phyloP scores from a whole-genome alignment of 2,888 invertebrate species.

The Eupithecia insigniata region DNA sequence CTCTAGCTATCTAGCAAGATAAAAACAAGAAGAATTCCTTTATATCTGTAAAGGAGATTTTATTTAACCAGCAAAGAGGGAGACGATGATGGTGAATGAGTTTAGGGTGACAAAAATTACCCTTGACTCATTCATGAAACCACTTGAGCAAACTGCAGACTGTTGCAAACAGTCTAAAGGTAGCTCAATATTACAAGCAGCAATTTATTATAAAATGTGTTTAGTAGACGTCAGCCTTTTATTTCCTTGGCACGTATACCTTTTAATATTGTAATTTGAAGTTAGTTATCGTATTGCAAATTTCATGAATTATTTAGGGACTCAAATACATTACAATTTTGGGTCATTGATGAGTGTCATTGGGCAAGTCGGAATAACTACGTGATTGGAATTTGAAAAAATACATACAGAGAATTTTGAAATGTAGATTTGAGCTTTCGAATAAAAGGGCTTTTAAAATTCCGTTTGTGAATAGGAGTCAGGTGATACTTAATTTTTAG shows the following conservation, averaged over 20 bases:
- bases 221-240: constrained; percentile 13
- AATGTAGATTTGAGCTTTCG: neutral
- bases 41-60: neutral
- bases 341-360: constrained; percentile 29
- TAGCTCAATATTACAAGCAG: too few species aligned
- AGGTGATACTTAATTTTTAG: neutral
- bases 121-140: too few species aligned
- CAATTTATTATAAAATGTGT: constrained; percentile 1
- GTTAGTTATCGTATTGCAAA: constrained; percentile 38
- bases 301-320: constrained; percentile 36
- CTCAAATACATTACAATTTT: constrained; percentile 34
- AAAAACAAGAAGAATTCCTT: too few species aligned
- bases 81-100: too few species aligned
- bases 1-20: neutral
- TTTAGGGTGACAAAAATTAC: too few species aligned
- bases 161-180: too few species aligned
- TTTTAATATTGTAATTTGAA: constrained; percentile 39
- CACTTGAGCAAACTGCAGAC: too few species aligned
- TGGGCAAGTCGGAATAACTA: constrained; percentile 16
- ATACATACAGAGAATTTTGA: constrained; percentile 3
- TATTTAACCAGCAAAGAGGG: too few species aligned
- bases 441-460: neutral
- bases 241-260: constrained; percentile 41
- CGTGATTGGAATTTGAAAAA: constrained; percentile 22
- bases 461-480: neutral